Evolutionary conservation across 2,113 vertebrate genomes (phyloP).

Genomic region (Phyllostomus hastatus): DNA sequence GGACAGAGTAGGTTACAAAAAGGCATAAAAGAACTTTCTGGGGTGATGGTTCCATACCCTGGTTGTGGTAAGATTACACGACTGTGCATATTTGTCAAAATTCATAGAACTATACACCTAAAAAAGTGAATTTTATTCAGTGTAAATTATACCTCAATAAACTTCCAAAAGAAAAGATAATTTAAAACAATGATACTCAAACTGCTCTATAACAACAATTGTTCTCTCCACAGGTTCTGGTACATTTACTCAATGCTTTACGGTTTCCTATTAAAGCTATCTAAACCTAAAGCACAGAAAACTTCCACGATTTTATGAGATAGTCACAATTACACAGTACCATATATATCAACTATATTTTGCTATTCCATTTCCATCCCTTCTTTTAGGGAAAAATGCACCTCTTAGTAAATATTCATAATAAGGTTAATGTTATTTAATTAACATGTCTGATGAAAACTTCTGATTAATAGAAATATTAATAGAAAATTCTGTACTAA

Average conservation of each 20-base stretch:
- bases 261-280: neutral
- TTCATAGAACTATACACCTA: neutral
- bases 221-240: neutral
- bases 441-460: conserved; percentile 22
- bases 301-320: neutral
- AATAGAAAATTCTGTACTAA: neutral
- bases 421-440: neutral
- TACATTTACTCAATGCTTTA: neutral
- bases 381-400: neutral
- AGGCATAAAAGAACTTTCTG: neutral
- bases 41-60: neutral
- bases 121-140: neutral
- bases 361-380: neutral
- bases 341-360: neutral
- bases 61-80: neutral
- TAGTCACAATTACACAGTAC: neutral
- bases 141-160: neutral
- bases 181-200: conserved; percentile 19
- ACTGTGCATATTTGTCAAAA: neutral
- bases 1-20: neutral
- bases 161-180: conserved; percentile 4
- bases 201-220: neutral
- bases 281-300: neutral
- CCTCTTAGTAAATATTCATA: neutral
- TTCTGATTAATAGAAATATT: conserved; percentile 5